Evolutionary conservation across 2,888 invertebrate genomes (phyloP).

Genomic region (Pterostichus madidus): DNA sequence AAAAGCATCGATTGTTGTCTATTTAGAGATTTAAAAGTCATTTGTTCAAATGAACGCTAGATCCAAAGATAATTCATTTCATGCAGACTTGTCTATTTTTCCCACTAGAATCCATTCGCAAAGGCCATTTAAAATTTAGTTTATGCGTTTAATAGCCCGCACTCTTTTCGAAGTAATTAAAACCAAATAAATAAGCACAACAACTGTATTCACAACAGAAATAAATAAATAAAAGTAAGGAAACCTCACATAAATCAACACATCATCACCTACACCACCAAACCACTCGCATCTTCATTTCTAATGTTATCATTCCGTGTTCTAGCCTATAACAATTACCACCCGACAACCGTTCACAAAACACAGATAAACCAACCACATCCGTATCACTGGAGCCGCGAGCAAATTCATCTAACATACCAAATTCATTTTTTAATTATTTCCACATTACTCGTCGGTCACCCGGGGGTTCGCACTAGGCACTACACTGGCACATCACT

Average conservation of each 20-base stretch:
- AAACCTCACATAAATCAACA: constrained; percentile 15
- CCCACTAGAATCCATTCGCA: no score
- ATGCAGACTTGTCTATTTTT: no score
- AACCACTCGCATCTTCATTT: constrained; percentile 6
- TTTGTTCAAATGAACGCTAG: no score
- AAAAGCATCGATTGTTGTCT: no score
- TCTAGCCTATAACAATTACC: constrained; percentile 12
- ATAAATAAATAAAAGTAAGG: background rate
- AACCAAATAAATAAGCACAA: background rate
- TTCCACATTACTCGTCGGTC: constrained; percentile 9
- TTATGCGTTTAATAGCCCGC: no score
- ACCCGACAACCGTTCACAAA: background rate
- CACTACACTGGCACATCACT: constrained; percentile 18
- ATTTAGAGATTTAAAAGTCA: no score
- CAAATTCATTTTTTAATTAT: constrained; percentile 22
- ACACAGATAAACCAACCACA: background rate
- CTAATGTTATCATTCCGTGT: constrained; percentile 22
- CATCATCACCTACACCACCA: background rate
- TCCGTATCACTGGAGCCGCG: constrained; percentile 10
- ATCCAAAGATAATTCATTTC: no score
- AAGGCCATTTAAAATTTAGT: no score
- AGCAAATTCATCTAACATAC: constrained; percentile 17
- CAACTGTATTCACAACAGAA: no score
- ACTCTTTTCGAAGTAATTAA: background rate
- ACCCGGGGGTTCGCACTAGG: constrained; percentile 25